Conservation (phyloP, 2,797 vertebrate genomes). For the Hylomyscus alleni region DNA sequence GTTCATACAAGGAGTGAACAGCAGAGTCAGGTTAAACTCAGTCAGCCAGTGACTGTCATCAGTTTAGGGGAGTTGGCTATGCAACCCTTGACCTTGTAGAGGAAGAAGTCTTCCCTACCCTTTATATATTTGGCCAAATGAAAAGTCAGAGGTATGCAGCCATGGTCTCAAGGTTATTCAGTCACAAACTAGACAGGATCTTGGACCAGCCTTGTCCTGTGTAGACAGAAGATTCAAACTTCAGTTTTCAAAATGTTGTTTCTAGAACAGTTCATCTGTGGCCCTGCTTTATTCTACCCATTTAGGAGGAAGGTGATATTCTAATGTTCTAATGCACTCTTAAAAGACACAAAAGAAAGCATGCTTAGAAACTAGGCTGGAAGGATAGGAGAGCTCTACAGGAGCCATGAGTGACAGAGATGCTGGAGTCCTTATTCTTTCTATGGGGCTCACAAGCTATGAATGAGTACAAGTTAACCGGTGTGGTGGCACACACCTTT, state of each 20-base stretch:
- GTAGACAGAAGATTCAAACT: not conserved
- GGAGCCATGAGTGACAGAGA: not conserved
- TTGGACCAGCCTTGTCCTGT: accelerated
- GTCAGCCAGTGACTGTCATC: too few relatives aligned
- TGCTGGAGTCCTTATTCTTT: not conserved
- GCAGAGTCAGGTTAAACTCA: not conserved
- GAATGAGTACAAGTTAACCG: not conserved
- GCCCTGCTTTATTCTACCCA: not conserved
- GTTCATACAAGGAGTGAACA: not conserved
- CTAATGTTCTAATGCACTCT: not conserved
- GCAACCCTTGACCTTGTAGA: not conserved
- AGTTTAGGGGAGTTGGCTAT: not conserved
- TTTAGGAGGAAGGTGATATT: not conserved
- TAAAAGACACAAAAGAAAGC: slow-evolving; percentile 4
- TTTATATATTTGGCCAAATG: not conserved
- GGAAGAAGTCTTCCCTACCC: not conserved
- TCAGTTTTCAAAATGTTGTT: not conserved
- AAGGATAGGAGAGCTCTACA: not conserved
- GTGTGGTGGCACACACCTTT: not conserved
- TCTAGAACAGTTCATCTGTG: not conserved
- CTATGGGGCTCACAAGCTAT: not conserved
- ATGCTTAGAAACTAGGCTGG: not conserved
- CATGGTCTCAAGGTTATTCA: not conserved
- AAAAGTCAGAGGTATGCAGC: not conserved
- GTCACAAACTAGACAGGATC: not conserved